Base-by-base conservation (phyloP, 2,888 invertebrate species). In the Peribatodes rhomboidaria region DNA sequence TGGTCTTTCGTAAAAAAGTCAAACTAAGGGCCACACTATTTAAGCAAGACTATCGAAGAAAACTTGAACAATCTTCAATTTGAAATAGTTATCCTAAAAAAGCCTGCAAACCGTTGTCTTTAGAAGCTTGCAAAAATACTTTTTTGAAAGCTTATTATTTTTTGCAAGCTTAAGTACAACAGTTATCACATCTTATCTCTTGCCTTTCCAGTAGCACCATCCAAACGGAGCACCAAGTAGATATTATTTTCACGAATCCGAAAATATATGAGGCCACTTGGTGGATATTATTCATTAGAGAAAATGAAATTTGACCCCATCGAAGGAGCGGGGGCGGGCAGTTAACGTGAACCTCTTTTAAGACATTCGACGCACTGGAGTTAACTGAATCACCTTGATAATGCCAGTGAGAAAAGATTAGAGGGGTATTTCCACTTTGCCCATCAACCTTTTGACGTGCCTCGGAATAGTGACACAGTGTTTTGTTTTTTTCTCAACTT, bases 231-330 rank as follows among this genome's bases (percentile, higher is more conserved):
- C 75, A 55, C 35, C 14, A 69, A 69, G 69, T 64, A 68, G 72
- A 72, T 70, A 71, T 75, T 58, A 71, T 69, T 87, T 83, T 80
- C 78, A 72, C 75, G 84, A 86, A 88, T 89, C 86, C 85, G 75
- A 77, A 87, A 84, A 89, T 89, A 86, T 89, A 89, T 86, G 87
- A 77, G 73, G 77, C 74, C 83, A 83, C 75, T 87, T 81, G 73
- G 71, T 71, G 81, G 83, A 83, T 87, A 90, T 89, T 89, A 88
- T 90, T 87, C 86, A 86, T 87, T 87, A 86, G 71, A 77, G 81
- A 81, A 84, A 85, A 88, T 88, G 83, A 85, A 88, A 89, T 89
- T 86, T 83, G 82, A 85, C 85, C 85, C 80, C 77, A 62, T 60
- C 60, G 65, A 63, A 57, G 39, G 39, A 63, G 64, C 20, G 35